phyloP scores from a whole-genome alignment of 2,888 invertebrate species.

The Disparrhopalites patrizii region DNA sequence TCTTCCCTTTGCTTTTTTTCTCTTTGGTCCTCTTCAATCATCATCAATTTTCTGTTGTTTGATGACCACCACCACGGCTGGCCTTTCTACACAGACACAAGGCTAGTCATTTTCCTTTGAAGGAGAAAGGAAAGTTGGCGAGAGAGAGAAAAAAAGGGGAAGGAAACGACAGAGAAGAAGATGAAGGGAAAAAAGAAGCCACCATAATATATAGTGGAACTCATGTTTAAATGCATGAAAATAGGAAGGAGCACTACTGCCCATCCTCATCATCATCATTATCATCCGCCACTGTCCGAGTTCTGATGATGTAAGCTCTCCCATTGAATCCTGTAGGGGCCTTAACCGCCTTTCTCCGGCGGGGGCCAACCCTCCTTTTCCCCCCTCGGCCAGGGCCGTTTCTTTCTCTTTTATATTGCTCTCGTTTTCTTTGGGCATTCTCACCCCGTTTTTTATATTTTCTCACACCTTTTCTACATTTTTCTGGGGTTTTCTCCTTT shows the following conservation, averaged over 20 bases:
- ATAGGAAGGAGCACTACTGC: not conserved
- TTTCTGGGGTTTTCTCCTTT: no score
- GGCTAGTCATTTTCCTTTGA: no score
- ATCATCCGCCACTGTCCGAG: not conserved
- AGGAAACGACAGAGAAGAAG: not conserved
- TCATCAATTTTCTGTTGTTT: slow-evolving; percentile 29
- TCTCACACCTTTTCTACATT: no score
- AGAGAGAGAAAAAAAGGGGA: not conserved
- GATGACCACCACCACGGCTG: not conserved
- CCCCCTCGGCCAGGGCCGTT: no score
- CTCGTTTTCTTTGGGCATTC: no score
- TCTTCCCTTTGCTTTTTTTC: no score
- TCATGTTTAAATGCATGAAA: slow-evolving; percentile 29
- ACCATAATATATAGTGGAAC: slow-evolving; percentile 2
- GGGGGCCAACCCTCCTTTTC: no score
- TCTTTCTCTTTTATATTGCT: no score
- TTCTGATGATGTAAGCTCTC: no score
- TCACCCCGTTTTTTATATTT: no score
- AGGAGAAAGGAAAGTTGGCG: not conserved
- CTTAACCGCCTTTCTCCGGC: no score
- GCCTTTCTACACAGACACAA: not conserved
- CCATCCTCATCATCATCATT: slow-evolving; percentile 10
- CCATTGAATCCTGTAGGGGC: no score
- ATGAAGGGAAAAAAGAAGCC: not conserved
- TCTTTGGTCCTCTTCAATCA: slow-evolving; percentile 23